Conservation (phyloP, 2,888 invertebrate genomes). For the Balanococcus diminutus region DNA sequence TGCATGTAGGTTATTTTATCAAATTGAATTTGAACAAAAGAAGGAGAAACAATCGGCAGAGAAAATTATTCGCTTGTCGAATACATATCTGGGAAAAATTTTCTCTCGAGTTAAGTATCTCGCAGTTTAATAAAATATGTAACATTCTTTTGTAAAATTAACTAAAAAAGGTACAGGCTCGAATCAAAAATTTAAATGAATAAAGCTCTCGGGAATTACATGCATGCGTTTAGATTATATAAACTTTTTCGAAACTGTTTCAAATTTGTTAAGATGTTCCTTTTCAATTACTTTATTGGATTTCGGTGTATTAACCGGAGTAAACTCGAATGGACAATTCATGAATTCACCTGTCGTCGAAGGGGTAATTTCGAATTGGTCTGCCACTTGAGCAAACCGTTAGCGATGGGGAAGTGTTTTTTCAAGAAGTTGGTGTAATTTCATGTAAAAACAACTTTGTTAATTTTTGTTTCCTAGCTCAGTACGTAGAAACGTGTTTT, state of each 20-base stretch:
- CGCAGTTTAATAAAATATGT: background rate
- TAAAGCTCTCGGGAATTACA: slow-evolving; percentile 6
- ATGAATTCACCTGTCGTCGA: background rate
- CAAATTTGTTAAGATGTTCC: background rate
- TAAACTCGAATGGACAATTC: background rate
- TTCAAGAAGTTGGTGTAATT: background rate
- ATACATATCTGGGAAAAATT: background rate
- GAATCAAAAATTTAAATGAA: slow-evolving; percentile 25
- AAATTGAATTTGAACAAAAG: background rate
- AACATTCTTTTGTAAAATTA: background rate
- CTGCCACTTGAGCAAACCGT: background rate
- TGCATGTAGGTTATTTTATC: slow-evolving; percentile 23
- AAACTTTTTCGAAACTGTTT: background rate
- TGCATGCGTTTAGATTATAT: background rate
- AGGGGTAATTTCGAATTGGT: background rate
- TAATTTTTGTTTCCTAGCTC: background rate
- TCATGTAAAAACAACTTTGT: background rate
- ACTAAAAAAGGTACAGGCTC: background rate
- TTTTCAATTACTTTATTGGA: slow-evolving; percentile 5
- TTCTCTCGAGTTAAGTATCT: background rate
- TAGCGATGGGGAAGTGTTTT: background rate
- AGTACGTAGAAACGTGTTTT: too few species aligned
- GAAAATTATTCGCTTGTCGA: background rate
- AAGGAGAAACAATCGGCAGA: background rate
- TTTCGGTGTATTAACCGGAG: background rate